These are phyloP conservation scores for Drosophila sordidula DNA, from an alignment of 2,888 invertebrate genomes.

Conservation along the genomic window DNA sequence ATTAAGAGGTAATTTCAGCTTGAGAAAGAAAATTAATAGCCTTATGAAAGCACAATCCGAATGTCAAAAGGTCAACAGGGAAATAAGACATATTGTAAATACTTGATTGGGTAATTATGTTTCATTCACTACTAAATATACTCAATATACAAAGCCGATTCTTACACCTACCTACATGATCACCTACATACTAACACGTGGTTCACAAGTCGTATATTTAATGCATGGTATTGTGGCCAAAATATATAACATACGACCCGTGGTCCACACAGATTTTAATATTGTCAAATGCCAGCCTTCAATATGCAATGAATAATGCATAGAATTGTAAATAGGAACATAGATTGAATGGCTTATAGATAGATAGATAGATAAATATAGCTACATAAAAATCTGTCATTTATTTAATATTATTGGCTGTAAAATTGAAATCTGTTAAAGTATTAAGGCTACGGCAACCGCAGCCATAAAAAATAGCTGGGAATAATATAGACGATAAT, in stretches of 20 bases:
- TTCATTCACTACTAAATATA: neutral
- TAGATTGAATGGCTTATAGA: slow-evolving; percentile 1
- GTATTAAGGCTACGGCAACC: slow-evolving; percentile 17
- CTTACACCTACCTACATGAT: neutral
- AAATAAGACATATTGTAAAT: neutral
- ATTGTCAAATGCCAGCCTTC: neutral
- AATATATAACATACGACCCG: slow-evolving; percentile 33
- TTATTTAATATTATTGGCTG: slow-evolving; percentile 4
- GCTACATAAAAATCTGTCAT: neutral
- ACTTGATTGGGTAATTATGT: neutral
- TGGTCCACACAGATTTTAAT: slow-evolving; percentile 7
- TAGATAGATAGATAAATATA: neutral
- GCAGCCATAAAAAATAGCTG: neutral
- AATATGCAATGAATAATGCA: slow-evolving; percentile 21
- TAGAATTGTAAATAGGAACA: neutral
- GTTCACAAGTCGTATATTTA: slow-evolving; percentile 6
- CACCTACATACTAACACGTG: too few species aligned
- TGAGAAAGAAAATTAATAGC: neutral
- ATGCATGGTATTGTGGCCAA: slow-evolving; percentile 18
- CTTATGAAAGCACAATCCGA: neutral
- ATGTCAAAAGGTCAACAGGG: slow-evolving; percentile 3
- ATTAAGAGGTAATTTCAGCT: neutral
- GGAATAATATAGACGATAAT: too few species aligned
- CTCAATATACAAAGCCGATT: neutral
- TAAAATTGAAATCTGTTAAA: slow-evolving; percentile 19